These are phyloP conservation scores for Byasa hedistus DNA, from an alignment of 2,888 invertebrate species.

Conservation along the genomic window DNA sequence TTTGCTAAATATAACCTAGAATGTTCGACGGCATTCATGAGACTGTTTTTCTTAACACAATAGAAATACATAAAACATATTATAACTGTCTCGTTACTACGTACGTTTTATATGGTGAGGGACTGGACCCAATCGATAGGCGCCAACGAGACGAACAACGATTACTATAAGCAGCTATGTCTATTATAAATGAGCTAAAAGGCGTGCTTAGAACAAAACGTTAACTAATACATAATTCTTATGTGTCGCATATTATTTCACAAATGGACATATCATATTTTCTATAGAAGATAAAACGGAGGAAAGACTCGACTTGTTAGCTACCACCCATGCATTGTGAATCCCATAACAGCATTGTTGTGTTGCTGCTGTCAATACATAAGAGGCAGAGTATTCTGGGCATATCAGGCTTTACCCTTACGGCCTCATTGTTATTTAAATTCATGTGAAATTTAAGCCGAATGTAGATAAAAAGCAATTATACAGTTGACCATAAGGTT, in stretches of 20 bases:
- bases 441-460: not conserved
- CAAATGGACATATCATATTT: no score
- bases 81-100: not conserved
- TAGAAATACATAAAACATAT: not conserved
- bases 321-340: not conserved
- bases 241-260: no score
- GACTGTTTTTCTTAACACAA: no score
- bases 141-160: not conserved
- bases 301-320: not conserved
- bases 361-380: not conserved
- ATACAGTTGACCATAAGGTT: not conserved
- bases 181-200: not conserved
- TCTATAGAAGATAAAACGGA: no score
- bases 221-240: not conserved
- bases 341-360: not conserved
- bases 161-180: not conserved
- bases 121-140: not conserved
- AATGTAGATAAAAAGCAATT: not conserved
- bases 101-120: not conserved
- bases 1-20: no score
- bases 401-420: not conserved
- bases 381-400: conserved; percentile 1
- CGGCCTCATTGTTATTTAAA: not conserved
- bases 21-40: no score
- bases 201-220: not conserved